Evolutionary conservation across 2,797 vertebrate species (phyloP).

Genomic region (Morelia viridis): DNA sequence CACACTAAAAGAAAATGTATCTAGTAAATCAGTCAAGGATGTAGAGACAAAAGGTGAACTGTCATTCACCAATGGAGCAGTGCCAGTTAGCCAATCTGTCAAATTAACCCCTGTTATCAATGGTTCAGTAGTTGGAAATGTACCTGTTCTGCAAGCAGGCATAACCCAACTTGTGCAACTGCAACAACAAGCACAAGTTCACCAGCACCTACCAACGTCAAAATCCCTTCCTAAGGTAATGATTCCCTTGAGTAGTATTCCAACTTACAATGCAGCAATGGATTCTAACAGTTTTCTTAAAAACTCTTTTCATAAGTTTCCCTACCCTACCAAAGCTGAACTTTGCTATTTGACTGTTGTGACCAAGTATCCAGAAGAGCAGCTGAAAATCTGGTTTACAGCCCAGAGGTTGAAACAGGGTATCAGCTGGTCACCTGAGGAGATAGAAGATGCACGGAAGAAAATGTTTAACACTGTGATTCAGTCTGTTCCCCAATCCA

Average conservation of each 20-base stretch:
- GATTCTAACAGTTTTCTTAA: constrained; percentile 96
- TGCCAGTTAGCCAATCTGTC: constrained; percentile 60
- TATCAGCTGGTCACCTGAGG: constrained; percentile 98
- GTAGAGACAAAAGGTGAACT: constrained; percentile 68
- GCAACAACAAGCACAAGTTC: constrained; percentile 79
- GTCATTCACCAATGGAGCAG: constrained; percentile 61
- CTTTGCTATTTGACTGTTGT: constrained; percentile 97
- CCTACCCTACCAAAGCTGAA: constrained; percentile 96
- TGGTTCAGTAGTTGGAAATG: constrained; percentile 81
- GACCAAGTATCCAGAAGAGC: constrained; percentile 97
- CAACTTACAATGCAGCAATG: constrained; percentile 94
- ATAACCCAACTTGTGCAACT: constrained; percentile 91
- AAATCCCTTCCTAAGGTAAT: constrained; percentile 97
- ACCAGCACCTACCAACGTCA: constrained; percentile 78
- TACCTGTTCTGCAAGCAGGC: constrained; percentile 89
- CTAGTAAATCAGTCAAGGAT: constrained; percentile 60
- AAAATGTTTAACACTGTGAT: constrained; percentile 99
- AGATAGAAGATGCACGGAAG: constrained; percentile 94
- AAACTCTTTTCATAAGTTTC: constrained; percentile 97
- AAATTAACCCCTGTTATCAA: constrained; percentile 82
- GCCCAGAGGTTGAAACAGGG: constrained; percentile 96
- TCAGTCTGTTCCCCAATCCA: constrained; percentile 87
- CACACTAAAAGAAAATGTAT: constrained; percentile 70
- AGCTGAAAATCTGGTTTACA: constrained; percentile 99
- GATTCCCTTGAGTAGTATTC: constrained; percentile 98